These are phyloP conservation scores for Lasioglossum figueresi DNA, from an alignment of 2,888 invertebrate species.

Conservation along the genomic window DNA sequence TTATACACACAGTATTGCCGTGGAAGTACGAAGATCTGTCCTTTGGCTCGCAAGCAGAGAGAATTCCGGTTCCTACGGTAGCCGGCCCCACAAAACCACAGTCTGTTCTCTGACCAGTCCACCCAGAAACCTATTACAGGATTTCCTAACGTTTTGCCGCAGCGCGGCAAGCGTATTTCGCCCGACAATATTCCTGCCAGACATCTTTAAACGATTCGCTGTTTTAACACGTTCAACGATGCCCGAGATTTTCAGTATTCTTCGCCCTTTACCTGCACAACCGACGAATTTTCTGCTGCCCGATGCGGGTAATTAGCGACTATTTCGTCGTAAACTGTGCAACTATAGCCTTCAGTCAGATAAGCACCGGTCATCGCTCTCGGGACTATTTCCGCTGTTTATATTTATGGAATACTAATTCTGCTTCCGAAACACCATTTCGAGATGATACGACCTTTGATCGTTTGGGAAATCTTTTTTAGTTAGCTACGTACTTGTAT, in stretches of 20 bases:
- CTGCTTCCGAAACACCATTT: neutral
- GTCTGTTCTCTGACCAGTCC: constrained; percentile 67
- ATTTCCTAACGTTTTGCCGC: constrained; percentile 74
- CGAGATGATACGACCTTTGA: neutral
- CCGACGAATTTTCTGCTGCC: neutral
- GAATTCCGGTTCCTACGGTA: constrained; percentile 55
- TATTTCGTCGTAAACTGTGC: neutral
- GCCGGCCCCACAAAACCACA: constrained; percentile 65
- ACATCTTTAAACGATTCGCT: constrained; percentile 52
- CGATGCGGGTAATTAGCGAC: neutral
- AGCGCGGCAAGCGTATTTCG: constrained; percentile 73
- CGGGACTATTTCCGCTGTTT: neutral
- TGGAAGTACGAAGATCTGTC: constrained; percentile 56
- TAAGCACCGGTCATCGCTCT: neutral
- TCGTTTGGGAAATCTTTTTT: too few relatives aligned
- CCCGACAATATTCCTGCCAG: constrained; percentile 46
- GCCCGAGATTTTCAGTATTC: neutral
- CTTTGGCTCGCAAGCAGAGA: constrained; percentile 50
- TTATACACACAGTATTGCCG: constrained; percentile 40
- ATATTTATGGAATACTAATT: neutral
- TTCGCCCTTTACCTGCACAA: neutral
- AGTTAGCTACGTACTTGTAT: too few relatives aligned
- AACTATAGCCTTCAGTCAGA: neutral
- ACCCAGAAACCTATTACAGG: constrained; percentile 75
- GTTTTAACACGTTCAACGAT: constrained; percentile 45